Evolutionary conservation across 53 echinoderm and acorn worm genomes (phyloP).

Genomic region (Echinometra lucunter): DNA sequence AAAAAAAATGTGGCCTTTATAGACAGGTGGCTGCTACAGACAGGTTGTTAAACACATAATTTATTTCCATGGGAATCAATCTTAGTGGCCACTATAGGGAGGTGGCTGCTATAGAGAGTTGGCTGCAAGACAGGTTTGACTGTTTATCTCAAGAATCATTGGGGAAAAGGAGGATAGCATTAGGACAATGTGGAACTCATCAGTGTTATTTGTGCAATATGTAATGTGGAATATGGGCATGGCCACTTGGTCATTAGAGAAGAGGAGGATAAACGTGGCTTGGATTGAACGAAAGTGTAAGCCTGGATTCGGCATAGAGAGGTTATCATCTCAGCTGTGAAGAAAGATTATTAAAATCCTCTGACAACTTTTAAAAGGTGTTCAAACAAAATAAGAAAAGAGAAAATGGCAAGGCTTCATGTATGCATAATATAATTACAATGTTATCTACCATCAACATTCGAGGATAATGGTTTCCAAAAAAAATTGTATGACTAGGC

Average conservation of each 20-base stretch:
- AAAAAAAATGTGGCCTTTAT: too few relatives aligned
- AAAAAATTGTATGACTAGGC: not conserved
- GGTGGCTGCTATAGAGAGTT: too few relatives aligned
- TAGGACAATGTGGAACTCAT: not conserved
- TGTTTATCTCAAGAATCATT: too few relatives aligned
- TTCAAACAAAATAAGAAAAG: not conserved
- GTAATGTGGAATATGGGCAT: not conserved
- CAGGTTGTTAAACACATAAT: too few relatives aligned
- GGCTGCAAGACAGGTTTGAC: too few relatives aligned
- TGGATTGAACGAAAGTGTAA: not conserved
- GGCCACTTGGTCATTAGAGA: not conserved
- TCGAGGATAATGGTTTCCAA: not conserved
- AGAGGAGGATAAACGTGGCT: not conserved
- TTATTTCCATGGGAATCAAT: too few relatives aligned
- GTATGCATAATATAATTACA: not conserved
- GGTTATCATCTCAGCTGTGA: not conserved
- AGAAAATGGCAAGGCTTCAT: not conserved
- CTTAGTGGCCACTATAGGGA: too few relatives aligned
- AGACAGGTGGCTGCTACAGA: too few relatives aligned
- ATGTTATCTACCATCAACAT: not conserved
- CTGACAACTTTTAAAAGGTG: not conserved
- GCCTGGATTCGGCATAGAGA: not conserved
- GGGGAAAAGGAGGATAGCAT: not conserved
- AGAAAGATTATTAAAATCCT: not conserved
- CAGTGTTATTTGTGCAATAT: slow-evolving; percentile 39